Conservation (phyloP, 2,797 vertebrate genomes). For the Serranus cabrilla region DNA sequence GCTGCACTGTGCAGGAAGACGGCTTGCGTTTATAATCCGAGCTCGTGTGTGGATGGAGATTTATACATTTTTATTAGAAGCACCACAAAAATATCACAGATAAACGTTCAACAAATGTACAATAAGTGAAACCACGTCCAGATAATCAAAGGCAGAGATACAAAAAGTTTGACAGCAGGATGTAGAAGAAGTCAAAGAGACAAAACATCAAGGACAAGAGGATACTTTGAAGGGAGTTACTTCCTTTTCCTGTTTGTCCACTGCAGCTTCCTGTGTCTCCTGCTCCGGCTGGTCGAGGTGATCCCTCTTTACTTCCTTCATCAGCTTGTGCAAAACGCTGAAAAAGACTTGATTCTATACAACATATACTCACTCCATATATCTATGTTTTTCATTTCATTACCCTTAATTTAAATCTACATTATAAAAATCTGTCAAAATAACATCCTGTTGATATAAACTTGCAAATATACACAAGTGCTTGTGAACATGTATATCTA, state of each 20-base stretch:
- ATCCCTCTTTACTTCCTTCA: conserved; percentile 39
- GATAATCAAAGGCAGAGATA: conserved; percentile 28
- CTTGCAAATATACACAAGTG: conserved; percentile 13
- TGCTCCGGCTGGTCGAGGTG: conserved; percentile 38
- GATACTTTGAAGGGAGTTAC: conserved; percentile 49
- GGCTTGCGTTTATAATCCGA: neutral
- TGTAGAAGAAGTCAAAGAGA: conserved; percentile 48
- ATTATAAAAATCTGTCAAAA: conserved; percentile 36
- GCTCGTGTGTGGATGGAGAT: conserved; percentile 16
- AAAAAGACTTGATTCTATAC: conserved; percentile 25
- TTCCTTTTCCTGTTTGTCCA: conserved; percentile 73
- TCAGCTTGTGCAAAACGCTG: conserved; percentile 56
- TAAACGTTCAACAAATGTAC: conserved; percentile 26
- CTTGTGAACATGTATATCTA: conserved; percentile 4
- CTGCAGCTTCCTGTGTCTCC: conserved; percentile 60
- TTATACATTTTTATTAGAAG: conserved; percentile 43
- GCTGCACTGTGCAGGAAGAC: conserved; percentile 22
- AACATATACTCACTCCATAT: conserved; percentile 5
- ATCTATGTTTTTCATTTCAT: conserved; percentile 2
- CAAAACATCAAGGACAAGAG: conserved; percentile 62
- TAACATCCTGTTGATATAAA: conserved; percentile 15
- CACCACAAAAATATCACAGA: conserved; percentile 38
- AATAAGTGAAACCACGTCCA: conserved; percentile 17
- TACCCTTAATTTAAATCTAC: conserved; percentile 18
- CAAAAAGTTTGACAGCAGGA: conserved; percentile 32